These are phyloP conservation scores for Cyprinus carpio DNA, from an alignment of 2,113 vertebrate species.

Conservation along the genomic window DNA sequence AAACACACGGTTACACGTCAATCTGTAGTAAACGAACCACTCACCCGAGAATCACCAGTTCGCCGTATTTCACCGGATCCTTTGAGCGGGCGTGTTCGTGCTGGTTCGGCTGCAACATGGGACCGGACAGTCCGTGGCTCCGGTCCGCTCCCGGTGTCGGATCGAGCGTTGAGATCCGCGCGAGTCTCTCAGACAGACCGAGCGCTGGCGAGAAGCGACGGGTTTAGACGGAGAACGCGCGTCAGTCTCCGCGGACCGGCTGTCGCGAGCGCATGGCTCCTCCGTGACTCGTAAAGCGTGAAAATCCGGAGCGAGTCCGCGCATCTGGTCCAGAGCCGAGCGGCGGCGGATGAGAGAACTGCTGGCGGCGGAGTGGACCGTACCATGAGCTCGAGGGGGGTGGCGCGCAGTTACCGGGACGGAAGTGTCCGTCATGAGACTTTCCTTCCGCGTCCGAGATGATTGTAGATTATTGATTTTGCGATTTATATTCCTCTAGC, in stretches of 20 bases:
- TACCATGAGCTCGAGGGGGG: conserved; percentile 62
- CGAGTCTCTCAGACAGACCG: background rate
- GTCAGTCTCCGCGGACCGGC: background rate
- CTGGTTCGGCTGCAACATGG: conserved; percentile 92
- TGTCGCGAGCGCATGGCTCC: conserved; percentile 31
- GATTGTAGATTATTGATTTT: too few species aligned
- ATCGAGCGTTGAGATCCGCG: too few species aligned
- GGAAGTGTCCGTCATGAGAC: too few species aligned
- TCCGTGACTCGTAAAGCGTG: background rate
- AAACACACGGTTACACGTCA: too few species aligned
- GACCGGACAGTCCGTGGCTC: conserved; percentile 63
- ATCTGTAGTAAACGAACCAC: too few species aligned
- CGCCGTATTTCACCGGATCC: too few species aligned
- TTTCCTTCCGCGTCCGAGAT: too few species aligned
- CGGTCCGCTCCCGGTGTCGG: background rate
- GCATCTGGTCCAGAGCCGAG: background rate
- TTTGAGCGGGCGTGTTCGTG: conserved; percentile 84
- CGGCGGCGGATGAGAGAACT: conserved; percentile 70
- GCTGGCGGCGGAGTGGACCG: conserved; percentile 71
- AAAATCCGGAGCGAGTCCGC: conserved; percentile 27
- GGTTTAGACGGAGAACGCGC: background rate
- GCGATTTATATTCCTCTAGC: fast-evolving
- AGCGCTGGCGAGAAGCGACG: background rate
- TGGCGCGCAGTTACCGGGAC: too few species aligned
- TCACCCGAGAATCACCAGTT: too few species aligned